Base-by-base conservation (phyloP, 2,797 vertebrate genomes). In the Euphonia xanthogaster region DNA sequence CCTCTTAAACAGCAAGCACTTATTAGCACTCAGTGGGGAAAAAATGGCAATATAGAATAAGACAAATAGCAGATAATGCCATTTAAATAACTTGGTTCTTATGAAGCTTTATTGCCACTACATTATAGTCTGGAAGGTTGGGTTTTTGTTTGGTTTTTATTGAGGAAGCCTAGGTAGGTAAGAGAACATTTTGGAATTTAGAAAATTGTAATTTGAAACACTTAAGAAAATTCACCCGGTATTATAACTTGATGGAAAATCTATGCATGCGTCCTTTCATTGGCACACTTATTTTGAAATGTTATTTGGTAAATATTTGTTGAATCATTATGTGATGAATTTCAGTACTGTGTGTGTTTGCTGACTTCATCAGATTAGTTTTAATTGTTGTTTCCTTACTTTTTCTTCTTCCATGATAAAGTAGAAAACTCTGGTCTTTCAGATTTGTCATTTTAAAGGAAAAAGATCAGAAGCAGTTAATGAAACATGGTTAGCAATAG, bases 1-100 rank as follows among this genome's bases (percentile, higher is more conserved):
- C 94, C 93, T 97, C 97, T 97, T 97, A 97, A 97, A 66, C 96
- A 97, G 95, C 90, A 97, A 95, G 73, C 93, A 77, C 92, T 97
- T 98, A 97, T 94, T 97, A 97, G 90, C 90, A 86, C 86, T 97
- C 87, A 72, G 93, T 90, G 88, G 95, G 93, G 86, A 57, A 94
- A 96, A 96, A 88, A 82, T 21, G 60, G 94, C 85, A 93, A 76
- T 96, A 96, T 82, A 95, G 94, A 96, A 95, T 91, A 95, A 97
- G 96, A 97, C 81, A 97, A 97, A 97, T 94, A 92, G 88, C 66
- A 93, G 90, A 93, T 95, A 94, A 92, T 91, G 91, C 70, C 37
- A 96, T 96, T 98, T 91, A 96, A 96, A 96, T 97, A 89, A 93
- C 90, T 94, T 95, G 77, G 45, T 91, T 95, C 90, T 95, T 62